A percentile compares a stretch with the other conserved stretches of the same genome.
Evolutionary conservation across 35 echinoderm and acorn worm species (phyloP).

Genomic region (Eucidaris tribuloides): DNA sequence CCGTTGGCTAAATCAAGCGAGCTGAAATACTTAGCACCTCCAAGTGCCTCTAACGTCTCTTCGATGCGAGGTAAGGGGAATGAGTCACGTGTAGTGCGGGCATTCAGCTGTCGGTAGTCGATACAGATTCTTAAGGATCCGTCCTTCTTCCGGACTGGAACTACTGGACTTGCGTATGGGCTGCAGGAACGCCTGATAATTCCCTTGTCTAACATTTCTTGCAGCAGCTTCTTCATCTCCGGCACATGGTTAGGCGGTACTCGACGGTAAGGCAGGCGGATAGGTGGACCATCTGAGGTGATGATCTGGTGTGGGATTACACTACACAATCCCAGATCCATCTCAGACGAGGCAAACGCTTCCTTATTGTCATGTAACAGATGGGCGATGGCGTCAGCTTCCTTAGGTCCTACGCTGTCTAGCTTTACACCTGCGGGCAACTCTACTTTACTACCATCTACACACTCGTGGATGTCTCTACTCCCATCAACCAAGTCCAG

Average conservation of each 20-base stretch:
- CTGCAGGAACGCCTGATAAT: constrained; percentile 54
- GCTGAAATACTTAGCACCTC: constrained; percentile 52
- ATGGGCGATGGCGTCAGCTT: neutral
- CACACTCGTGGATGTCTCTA: too few species aligned
- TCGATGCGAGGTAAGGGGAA: constrained; percentile 68
- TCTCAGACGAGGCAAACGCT: constrained; percentile 18
- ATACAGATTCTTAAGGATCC: constrained; percentile 59
- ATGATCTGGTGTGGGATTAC: constrained; percentile 58
- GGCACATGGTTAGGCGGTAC: constrained; percentile 29
- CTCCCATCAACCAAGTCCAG: too few species aligned
- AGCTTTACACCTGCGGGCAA: neutral
- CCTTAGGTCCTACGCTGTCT: neutral
- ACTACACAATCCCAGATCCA: constrained; percentile 40
- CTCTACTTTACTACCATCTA: neutral
- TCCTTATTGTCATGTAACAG: neutral
- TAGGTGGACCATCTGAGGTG: neutral
- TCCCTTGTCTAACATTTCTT: constrained; percentile 45
- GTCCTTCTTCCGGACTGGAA: constrained; percentile 45
- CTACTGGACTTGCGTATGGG: constrained; percentile 70
- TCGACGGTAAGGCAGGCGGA: constrained; percentile 39
- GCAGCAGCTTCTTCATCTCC: constrained; percentile 39
- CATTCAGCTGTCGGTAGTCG: constrained; percentile 67
- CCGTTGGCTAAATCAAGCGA: constrained; percentile 64
- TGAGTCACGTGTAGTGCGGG: constrained; percentile 39
- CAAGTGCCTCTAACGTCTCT: constrained; percentile 42